Evolutionary conservation across 1,140 invertebrate genomes (phyloP), one percentile per base, ranked within the genome.

Genomic region (Uloborus diversus): DNA sequence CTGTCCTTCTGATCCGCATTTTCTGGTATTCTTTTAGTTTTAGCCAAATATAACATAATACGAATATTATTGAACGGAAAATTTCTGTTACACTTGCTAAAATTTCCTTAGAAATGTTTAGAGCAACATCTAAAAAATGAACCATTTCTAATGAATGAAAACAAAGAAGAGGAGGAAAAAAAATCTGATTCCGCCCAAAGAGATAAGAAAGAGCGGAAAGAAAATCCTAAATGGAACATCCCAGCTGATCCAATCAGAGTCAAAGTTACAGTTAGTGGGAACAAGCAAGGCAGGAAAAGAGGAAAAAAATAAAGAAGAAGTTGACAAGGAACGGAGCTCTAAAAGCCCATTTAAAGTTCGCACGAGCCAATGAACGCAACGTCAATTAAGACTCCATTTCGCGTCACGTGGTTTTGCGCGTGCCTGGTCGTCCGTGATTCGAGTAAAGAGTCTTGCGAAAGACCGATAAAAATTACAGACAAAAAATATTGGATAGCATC

Each of bases 261-360:
- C 42, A 30, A 49, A 68, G 64, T 68, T 66, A 49, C 64, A 68
- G 64, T 68, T 68, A 49, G 42, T 28, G n/a, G 27, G 17, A 32
- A 20, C 11, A n/a, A 42, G 11, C 9, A 65, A 42, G 9, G 30
- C 27, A 23, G 30, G 25, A 14, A 65, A 65, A 37, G 17, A 25
- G 4, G 17, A 65, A 65, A 25, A 70, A 37, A 25, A 57, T 11
- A 14, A 25, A 35, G n/a, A 61, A 61, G 20, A 75, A 64, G 71
- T 75, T 75, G 71, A 53, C 71, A 61, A 13, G 17, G 51, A 70
- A 70, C 68, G 68, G 57, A 73, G 71, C 57, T 64, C 71, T 75
- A 64, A 75, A 75, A 64, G 59, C 57, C 71, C 71, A 64, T 75
- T 75, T 75, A 75, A 75, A 75, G 59, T 75, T 64, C 33, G 71